Conservation (phyloP, 2,888 invertebrate genomes). For the Pollenia griseotomentosa region DNA sequence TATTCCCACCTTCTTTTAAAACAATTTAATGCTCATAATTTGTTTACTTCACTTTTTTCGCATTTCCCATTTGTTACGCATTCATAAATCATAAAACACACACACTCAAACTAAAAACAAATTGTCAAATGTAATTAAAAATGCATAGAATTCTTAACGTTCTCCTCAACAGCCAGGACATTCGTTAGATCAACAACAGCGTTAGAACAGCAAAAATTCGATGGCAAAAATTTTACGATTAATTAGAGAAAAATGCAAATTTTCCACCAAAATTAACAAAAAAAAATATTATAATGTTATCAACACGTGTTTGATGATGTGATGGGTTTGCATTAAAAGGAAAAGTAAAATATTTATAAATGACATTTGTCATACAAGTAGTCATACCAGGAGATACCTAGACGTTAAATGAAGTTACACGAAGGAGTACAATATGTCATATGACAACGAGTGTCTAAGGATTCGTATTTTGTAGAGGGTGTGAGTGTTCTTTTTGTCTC, state of each 20-base stretch:
- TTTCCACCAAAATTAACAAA: constrained; percentile 69
- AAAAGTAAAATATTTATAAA: constrained; percentile 56
- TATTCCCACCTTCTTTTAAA: constrained; percentile 10
- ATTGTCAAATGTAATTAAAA: constrained; percentile 71
- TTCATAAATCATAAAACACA: constrained; percentile 60
- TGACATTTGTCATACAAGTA: constrained; percentile 61
- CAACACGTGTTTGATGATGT: constrained; percentile 69
- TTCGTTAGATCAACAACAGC: constrained; percentile 3
- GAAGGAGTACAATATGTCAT: constrained; percentile 80
- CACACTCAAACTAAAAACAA: constrained; percentile 53
- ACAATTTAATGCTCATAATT: constrained; percentile 65
- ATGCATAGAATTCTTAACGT: constrained; percentile 66
- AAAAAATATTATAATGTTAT: constrained; percentile 62
- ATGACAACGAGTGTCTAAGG: constrained; percentile 76
- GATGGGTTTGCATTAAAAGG: constrained; percentile 40
- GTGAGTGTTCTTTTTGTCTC: constrained; percentile 46
- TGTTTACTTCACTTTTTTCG: constrained; percentile 58
- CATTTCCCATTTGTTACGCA: constrained; percentile 68
- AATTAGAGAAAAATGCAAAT: constrained; percentile 83
- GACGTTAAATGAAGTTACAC: constrained; percentile 66
- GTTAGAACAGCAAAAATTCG: neutral
- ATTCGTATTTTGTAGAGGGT: constrained; percentile 43
- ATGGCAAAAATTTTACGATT: constrained; percentile 77
- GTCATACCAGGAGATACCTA: constrained; percentile 29
- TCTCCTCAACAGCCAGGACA: constrained; percentile 43